Percentiles rank a stretch among this genome's conserved stretches.
Evolutionary conservation across 30 jellyfish, hydroid and myxozoan genomes (phyloP).

Genomic region (Haliclystus octoradiatus): DNA sequence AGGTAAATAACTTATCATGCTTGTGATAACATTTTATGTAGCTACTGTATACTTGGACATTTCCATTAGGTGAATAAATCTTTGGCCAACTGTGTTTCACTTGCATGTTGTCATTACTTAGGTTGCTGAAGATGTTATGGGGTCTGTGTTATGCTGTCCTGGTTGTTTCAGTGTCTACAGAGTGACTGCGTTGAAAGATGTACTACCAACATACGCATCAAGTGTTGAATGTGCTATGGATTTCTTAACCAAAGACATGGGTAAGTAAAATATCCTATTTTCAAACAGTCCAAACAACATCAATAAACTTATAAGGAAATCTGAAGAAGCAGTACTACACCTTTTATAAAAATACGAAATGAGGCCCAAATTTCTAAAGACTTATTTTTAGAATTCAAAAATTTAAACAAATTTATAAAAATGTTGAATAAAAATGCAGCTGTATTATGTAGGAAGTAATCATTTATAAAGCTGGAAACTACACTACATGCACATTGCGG

Average conservation of each 20-base stretch:
- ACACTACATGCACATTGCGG: no score
- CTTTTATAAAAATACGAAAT: no score
- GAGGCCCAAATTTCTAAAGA: no score
- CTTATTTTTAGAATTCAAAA: no score
- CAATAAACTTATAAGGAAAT: no score
- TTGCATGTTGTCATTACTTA: neutral
- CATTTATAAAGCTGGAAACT: no score
- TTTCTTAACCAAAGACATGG: slow-evolving; percentile 88
- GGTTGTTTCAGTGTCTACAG: slow-evolving; percentile 93
- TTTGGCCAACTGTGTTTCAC: neutral
- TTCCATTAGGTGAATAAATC: neutral
- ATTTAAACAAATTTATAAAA: no score
- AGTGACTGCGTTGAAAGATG: slow-evolving; percentile 62
- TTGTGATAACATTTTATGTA: neutral
- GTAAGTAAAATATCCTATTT: slow-evolving; percentile 5
- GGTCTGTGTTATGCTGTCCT: slow-evolving; percentile 93
- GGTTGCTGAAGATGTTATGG: slow-evolving; percentile 92
- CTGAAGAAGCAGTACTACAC: no score
- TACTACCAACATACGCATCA: slow-evolving; percentile 71
- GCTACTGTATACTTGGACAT: neutral
- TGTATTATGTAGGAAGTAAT: no score
- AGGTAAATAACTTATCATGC: slow-evolving; percentile 16
- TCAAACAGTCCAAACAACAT: no score
- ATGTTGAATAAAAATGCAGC: no score
- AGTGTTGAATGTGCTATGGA: slow-evolving; percentile 93